Base-by-base conservation (phyloP, 2,888 invertebrate genomes). In the Tetheella fluctuosa region DNA sequence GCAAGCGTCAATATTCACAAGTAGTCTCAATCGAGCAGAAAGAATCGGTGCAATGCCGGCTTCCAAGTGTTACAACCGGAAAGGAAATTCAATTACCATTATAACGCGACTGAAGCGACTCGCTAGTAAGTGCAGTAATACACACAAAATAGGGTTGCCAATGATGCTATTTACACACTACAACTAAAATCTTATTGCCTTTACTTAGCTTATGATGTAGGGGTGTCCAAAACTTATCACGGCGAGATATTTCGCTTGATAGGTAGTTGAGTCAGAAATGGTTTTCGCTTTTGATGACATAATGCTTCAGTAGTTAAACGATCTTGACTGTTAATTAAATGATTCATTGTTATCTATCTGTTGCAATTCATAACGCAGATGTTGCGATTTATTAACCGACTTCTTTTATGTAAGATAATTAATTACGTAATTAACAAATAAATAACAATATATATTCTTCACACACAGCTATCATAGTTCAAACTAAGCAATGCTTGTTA, bases 61-160 rank as follows among this genome's bases (percentile, higher is more conserved):
- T 34, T 34, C 34, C 8, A 34, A 34, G 13, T 34, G 13, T 70
- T 66, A 63, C 64, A 73, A 71, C 79, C 74, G 79, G 80, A 82
- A 83, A 84, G 82, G 83, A 85, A 86, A 88, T 83, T 83, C 78
- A 82, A 86, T 87, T 84, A 84, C 69, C 81, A 83, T 86, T 76
- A 80, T 74, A 81, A 80, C 76, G 74, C 76, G 74, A 74, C 68
- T 70, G 17, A 48, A 17, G 75, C 70, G 34, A 63, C 61, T 70
- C 63, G 64, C 66, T 63, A 61, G 69, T 65, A 70, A 59, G 64
- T 65, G 65, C 64, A 67, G 69, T 69, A 72, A 62, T 66, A 59
- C 59, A 52, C 58, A 58, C 62, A 60, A 60, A n/a, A 60, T 64
- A 77, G 74, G 70, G 68, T 59, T 73, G 68, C 62, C 67, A 69